These are phyloP conservation scores for Caenorhabditis sp. DNA, from an alignment of 2,888 invertebrate species.

Conservation along the genomic window DNA sequence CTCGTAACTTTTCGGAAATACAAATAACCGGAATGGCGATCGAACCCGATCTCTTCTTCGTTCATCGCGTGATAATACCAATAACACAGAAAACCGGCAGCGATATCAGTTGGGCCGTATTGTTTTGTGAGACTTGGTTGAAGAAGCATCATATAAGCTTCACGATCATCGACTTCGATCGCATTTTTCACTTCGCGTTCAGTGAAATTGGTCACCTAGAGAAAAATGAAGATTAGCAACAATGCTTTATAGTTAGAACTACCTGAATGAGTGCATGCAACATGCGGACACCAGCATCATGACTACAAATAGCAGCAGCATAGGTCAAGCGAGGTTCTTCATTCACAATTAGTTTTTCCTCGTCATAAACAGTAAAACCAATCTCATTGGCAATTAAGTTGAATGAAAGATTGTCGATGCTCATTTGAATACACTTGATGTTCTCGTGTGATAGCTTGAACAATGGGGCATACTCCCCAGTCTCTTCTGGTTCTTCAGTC, in stretches of 20 bases:
- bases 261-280: slow-evolving; percentile 20
- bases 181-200: neutral
- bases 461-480: slow-evolving; percentile 23
- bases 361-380: slow-evolving; percentile 20
- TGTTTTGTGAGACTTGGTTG: slow-evolving; percentile 30
- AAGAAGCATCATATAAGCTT: slow-evolving; percentile 29
- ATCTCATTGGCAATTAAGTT: slow-evolving; percentile 13
- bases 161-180: slow-evolving; percentile 26
- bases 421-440: slow-evolving; percentile 20
- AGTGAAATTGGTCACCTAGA: slow-evolving; percentile 21
- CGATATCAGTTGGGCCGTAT: slow-evolving; percentile 9
- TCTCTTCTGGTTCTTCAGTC: neutral
- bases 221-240: neutral
- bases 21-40: slow-evolving; percentile 30
- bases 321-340: slow-evolving; percentile 9
- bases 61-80: slow-evolving; percentile 10
- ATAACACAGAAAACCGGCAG: slow-evolving; percentile 8
- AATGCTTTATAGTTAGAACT: neutral
- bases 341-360: no score
- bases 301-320: slow-evolving; percentile 9
- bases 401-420: slow-evolving; percentile 22
- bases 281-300: slow-evolving; percentile 23
- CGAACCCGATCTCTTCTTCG: neutral
- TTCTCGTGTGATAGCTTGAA: slow-evolving; percentile 26
- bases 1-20: slow-evolving; percentile 11